Evolutionary conservation across 2,888 invertebrate species (phyloP), one percentile per base, ranked within the genome.

Genomic region (Polia nebulosa): DNA sequence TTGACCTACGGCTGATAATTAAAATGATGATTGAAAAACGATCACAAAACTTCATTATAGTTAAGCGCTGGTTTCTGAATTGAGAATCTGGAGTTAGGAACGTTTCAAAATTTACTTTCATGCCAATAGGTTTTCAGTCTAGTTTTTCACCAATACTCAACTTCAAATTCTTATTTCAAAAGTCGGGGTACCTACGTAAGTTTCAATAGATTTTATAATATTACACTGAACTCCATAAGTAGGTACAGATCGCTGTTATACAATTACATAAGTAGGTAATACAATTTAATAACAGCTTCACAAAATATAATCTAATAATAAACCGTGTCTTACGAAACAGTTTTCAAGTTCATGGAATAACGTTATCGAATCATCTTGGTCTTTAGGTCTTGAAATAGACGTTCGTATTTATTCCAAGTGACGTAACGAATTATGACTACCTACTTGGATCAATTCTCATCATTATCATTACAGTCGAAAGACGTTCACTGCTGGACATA

Each of bases 331-430:
- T 47, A 15, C 17, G n/a, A 66, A 47, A 62, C 22, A 63, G 13
- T 39, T 67, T 67, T 68, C 32, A 68, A 49, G 29, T 52, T 52
- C 39, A 67, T 17, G 8, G 17, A 27, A 32, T 20, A 22, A 25
- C n/a, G 13, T n/a, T 15, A 22, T 11, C 27, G 11, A 49, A 65
- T 8, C 13, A 29, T 29, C 13, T 34, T 44, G 41, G 7, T 64
- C 1, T 29, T 45, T 32, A 45, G 20, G 25, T 11, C 20, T n/a
- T 22, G 15, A 61, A 63, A 61, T 63, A 61, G 20, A 36, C 17
- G 15, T 60, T 45, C 27, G 39, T 41, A n/a, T n/a, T 8, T 27
- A 45, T 22, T 15, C n/a, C 15, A 45, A 27, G 8, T 34, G 27
- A 63, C 15, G 62, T n/a, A 17, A 59, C 32, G n/a, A 60, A 22